Evolutionary conservation across 1,140 invertebrate species (phyloP).

Genomic region (Chironomus tepperi): DNA sequence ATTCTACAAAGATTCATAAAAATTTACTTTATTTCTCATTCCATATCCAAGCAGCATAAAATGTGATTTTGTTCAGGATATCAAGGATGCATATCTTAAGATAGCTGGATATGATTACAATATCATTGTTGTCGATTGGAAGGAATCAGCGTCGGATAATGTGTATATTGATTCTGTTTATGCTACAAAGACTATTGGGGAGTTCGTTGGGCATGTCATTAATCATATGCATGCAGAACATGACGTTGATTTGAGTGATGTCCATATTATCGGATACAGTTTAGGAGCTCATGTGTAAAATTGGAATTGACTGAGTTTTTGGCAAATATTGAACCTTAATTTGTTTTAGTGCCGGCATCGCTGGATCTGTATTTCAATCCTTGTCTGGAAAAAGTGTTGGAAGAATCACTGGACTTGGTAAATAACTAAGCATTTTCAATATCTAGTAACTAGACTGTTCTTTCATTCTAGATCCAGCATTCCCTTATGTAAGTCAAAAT

Average conservation of each 20-base stretch:
- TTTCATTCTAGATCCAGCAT: slow-evolving; percentile 52
- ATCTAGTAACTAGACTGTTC: background rate
- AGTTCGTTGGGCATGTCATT: slow-evolving; percentile 50
- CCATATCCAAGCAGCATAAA: slow-evolving; percentile 40
- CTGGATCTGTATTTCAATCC: slow-evolving; percentile 50
- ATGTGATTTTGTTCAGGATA: slow-evolving; percentile 34
- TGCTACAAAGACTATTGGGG: slow-evolving; percentile 55
- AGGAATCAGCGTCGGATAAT: slow-evolving; percentile 50
- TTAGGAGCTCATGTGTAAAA: slow-evolving; percentile 69
- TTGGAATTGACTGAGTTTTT: background rate
- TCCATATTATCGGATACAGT: slow-evolving; percentile 72
- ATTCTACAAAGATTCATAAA: background rate
- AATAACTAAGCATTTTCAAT: background rate
- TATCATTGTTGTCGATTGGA: slow-evolving; percentile 58
- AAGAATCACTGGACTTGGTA: slow-evolving; percentile 28
- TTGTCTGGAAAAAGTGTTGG: slow-evolving; percentile 55
- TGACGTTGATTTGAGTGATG: slow-evolving; percentile 41
- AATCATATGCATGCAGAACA: slow-evolving; percentile 47
- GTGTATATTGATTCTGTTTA: slow-evolving; percentile 55
- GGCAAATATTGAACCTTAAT: background rate
- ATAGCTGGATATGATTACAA: slow-evolving; percentile 46
- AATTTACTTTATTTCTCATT: background rate
- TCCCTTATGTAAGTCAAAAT: slow-evolving; percentile 42
- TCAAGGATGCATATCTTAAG: slow-evolving; percentile 44
- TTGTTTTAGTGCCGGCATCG: slow-evolving; percentile 55